Conservation (phyloP, 2,113 vertebrate genomes). For the Bufo bufo region DNA sequence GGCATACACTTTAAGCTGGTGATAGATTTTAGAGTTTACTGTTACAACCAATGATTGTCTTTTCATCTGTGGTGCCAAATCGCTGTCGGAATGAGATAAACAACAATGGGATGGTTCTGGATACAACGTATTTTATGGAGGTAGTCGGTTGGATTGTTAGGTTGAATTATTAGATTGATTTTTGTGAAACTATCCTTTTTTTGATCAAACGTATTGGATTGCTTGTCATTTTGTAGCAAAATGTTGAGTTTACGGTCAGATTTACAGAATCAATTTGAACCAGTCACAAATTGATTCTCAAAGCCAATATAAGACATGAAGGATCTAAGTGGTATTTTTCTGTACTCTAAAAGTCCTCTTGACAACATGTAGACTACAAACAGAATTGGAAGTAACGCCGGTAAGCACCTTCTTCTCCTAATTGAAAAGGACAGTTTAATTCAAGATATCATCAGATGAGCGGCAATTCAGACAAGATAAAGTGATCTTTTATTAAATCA, state of each 20-base stretch:
- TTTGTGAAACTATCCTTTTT: not conserved
- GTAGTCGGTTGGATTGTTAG: not conserved
- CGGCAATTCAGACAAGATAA: slow-evolving; percentile 45
- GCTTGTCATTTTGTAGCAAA: not conserved
- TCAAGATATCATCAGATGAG: slow-evolving; percentile 51
- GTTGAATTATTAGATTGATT: not conserved
- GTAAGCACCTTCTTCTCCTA: slow-evolving; percentile 33
- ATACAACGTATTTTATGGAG: not conserved
- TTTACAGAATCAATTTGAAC: not conserved
- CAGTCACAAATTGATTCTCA: not conserved
- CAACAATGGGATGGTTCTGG: no score
- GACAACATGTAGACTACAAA: slow-evolving; percentile 26
- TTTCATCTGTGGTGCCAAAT: no score
- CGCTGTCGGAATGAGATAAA: no score
- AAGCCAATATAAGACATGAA: not conserved
- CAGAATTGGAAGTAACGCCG: not conserved
- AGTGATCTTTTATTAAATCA: slow-evolving; percentile 45
- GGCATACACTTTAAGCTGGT: no score
- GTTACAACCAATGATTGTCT: no score
- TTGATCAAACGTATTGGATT: not conserved
- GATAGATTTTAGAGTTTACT: no score
- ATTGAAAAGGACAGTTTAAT: slow-evolving; percentile 54
- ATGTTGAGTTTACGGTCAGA: not conserved
- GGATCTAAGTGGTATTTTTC: slow-evolving; percentile 23
- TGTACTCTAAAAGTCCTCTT: slow-evolving; percentile 3